Conservation (phyloP, 2,797 vertebrate species). For the Brachyrhaphis roseni region DNA sequence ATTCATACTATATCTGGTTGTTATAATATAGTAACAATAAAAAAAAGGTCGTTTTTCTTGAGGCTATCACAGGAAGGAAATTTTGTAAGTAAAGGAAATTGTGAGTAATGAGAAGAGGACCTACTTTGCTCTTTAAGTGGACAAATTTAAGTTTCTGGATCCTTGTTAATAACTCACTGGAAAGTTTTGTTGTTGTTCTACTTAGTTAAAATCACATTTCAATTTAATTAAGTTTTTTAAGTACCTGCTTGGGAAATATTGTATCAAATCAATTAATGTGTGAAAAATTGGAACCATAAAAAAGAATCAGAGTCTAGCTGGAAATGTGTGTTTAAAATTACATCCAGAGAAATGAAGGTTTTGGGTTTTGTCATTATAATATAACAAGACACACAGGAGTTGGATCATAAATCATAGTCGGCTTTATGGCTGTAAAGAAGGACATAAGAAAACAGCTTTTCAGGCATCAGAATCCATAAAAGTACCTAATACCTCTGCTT, state of each 20-base stretch:
- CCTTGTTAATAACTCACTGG: neutral
- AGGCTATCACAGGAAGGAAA: neutral
- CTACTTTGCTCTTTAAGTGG: neutral
- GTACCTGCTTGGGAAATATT: neutral
- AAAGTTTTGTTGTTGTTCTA: neutral
- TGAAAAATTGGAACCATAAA: neutral
- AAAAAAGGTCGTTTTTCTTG: neutral
- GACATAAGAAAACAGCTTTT: neutral
- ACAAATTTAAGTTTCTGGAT: neutral
- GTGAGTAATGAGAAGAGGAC: neutral
- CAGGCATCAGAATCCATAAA: neutral
- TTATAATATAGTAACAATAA: neutral
- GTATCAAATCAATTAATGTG: neutral
- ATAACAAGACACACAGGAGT: neutral
- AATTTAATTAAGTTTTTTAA: neutral
- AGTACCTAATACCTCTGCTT: slow-evolving; percentile 5
- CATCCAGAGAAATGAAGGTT: neutral
- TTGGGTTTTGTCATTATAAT: neutral
- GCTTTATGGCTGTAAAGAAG: neutral
- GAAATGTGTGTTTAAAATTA: neutral
- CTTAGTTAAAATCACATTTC: neutral
- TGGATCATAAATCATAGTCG: neutral
- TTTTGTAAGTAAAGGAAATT: neutral
- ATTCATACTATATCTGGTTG: neutral
- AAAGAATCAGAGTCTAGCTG: neutral